Conservation (phyloP, 2,113 vertebrate species). For the Spheniscus mendiculus region DNA sequence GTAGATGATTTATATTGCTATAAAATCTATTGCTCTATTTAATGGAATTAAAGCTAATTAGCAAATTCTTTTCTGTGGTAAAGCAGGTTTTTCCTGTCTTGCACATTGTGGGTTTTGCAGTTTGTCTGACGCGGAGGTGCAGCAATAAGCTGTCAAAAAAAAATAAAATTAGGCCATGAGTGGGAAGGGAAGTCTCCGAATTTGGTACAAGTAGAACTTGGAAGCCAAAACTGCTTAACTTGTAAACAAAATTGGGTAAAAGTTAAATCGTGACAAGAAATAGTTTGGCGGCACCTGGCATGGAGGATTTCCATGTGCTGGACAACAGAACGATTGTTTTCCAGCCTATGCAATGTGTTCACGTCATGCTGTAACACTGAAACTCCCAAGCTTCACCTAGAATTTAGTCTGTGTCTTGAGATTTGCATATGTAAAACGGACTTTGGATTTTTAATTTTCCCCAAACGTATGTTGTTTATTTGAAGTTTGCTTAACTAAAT, state of each 20-base stretch:
- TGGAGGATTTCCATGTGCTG: not conserved
- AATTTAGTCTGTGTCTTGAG: not conserved
- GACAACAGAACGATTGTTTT: not conserved
- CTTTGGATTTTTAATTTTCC: not conserved
- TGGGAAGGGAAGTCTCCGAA: not conserved
- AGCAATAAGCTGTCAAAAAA: not conserved
- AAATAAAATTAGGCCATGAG: not conserved
- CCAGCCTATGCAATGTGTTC: not conserved
- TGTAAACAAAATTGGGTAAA: not conserved
- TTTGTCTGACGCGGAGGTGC: not conserved
- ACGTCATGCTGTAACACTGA: accelerated
- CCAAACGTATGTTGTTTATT: not conserved
- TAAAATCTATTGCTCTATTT: not conserved
- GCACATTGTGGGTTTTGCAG: not conserved
- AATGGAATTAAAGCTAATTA: slow-evolving; percentile 37
- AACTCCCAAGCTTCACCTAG: not conserved
- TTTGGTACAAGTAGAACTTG: not conserved
- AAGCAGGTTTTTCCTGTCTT: slow-evolving; percentile 37
- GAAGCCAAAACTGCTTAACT: not conserved
- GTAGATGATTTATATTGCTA: slow-evolving; percentile 54
- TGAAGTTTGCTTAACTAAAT: not conserved
- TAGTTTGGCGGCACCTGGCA: not conserved
- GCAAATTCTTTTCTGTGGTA: not conserved
- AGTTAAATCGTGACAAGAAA: not conserved
- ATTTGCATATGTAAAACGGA: not conserved